phyloP scores from a whole-genome alignment of 1,140 invertebrate species.

The Temnothorax longispinosus region DNA sequence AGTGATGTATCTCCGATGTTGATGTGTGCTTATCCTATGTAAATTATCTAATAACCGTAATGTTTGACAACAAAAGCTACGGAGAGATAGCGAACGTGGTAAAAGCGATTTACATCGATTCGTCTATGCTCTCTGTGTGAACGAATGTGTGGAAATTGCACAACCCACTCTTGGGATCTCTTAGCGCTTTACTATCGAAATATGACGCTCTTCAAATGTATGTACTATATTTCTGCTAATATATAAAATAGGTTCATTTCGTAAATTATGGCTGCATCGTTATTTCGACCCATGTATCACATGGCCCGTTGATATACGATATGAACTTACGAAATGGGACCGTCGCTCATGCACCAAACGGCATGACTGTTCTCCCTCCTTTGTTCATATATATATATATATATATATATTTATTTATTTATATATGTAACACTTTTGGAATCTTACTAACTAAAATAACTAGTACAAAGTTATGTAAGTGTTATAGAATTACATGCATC shows the following conservation, averaged over 20 bases:
- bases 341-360: conserved; percentile 27
- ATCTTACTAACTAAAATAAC: conserved; percentile 45
- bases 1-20: background rate
- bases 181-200: conserved; percentile 48
- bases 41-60: conserved; percentile 25
- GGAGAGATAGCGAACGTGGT: background rate
- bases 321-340: conserved; percentile 62
- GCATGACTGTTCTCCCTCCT: conserved; percentile 30
- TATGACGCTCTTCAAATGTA: conserved; percentile 49
- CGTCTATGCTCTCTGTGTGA: background rate
- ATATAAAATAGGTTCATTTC: conserved; percentile 63
- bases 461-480: conserved; percentile 46
- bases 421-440: conserved; percentile 27
- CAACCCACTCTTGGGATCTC: conserved; percentile 40
- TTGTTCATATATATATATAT: background rate
- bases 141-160: conserved; percentile 35
- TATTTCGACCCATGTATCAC: conserved; percentile 34
- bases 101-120: background rate
- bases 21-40: background rate
- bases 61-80: conserved; percentile 34
- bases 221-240: conserved; percentile 35
- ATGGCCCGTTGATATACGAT: conserved; percentile 36
- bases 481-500: conserved; percentile 1
- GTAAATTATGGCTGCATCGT: conserved; percentile 68
- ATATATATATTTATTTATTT: conserved; percentile 1